Conservation (phyloP, 2,113 vertebrate genomes). For the Talpa occidentalis region DNA sequence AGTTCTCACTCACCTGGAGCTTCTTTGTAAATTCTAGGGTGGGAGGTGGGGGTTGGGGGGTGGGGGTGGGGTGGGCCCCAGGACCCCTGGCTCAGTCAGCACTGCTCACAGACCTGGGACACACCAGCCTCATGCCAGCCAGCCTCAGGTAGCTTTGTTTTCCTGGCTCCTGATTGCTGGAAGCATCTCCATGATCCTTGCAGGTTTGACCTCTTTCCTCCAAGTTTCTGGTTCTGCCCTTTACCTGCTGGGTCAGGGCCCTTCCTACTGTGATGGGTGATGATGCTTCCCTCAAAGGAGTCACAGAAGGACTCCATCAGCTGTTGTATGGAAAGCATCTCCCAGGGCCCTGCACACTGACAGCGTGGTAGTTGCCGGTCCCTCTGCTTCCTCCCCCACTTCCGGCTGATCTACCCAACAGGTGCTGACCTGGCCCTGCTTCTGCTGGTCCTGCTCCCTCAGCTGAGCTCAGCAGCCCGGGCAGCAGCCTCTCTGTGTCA, state of each 20-base stretch:
- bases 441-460: background rate
- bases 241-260: background rate
- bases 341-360: fast-evolving
- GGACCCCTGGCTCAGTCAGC: background rate
- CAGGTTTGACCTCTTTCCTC: background rate
- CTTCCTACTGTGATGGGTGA: fast-evolving
- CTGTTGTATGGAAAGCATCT: background rate
- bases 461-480: background rate
- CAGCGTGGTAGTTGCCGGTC: fast-evolving
- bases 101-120: background rate
- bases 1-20: background rate
- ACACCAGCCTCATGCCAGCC: background rate
- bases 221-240: background rate
- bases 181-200: background rate
- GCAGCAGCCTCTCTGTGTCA: background rate
- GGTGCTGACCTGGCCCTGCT: background rate
- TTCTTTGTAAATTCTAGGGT: background rate
- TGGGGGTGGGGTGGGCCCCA: background rate
- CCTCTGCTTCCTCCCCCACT: background rate
- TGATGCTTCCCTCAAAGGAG: background rate
- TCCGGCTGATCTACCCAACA: background rate
- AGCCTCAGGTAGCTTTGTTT: background rate
- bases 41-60: no score
- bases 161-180: background rate
- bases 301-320: background rate